phyloP scores from a whole-genome alignment of 2,888 invertebrate genomes.

The Dorcus hopei region DNA sequence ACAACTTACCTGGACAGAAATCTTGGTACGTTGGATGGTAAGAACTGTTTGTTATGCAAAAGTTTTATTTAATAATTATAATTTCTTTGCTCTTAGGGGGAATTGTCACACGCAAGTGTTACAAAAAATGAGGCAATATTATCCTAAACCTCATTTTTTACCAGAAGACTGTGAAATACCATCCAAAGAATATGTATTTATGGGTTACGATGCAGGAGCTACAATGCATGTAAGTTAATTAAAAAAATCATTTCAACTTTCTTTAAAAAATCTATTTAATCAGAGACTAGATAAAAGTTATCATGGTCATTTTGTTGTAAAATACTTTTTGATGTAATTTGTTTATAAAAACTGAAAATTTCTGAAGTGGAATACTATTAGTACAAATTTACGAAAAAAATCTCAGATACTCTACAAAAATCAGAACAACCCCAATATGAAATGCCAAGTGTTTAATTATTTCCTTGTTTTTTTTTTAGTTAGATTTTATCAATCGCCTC shows the following conservation, averaged over 20 bases:
- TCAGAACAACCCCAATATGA: no score
- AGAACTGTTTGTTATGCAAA: slow-evolving; percentile 33
- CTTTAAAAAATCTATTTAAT: no score
- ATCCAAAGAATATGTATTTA: slow-evolving; percentile 85
- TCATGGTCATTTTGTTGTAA: no score
- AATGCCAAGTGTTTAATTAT: no score
- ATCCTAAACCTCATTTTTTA: slow-evolving; percentile 79
- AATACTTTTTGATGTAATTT: no score
- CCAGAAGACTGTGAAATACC: slow-evolving; percentile 87
- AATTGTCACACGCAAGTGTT: slow-evolving; percentile 84
- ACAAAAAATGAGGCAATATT: slow-evolving; percentile 69
- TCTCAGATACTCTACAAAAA: no score
- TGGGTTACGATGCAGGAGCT: slow-evolving; percentile 88
- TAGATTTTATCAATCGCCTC: slow-evolving; percentile 85
- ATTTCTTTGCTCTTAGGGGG: slow-evolving; percentile 56
- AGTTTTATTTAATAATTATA: no score
- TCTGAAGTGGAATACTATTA: no score
- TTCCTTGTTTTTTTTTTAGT: slow-evolving; percentile 50
- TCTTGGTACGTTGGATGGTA: slow-evolving; percentile 92
- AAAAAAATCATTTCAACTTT: no score
- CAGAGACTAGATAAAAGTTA: no score
- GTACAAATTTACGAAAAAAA: no score
- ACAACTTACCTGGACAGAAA: slow-evolving; percentile 58
- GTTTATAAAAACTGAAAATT: no score
- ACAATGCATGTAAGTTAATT: slow-evolving; percentile 77